These are phyloP conservation scores for Zhuqinia jingwanae DNA, from an alignment of 2,888 invertebrate genomes.

Conservation along the genomic window DNA sequence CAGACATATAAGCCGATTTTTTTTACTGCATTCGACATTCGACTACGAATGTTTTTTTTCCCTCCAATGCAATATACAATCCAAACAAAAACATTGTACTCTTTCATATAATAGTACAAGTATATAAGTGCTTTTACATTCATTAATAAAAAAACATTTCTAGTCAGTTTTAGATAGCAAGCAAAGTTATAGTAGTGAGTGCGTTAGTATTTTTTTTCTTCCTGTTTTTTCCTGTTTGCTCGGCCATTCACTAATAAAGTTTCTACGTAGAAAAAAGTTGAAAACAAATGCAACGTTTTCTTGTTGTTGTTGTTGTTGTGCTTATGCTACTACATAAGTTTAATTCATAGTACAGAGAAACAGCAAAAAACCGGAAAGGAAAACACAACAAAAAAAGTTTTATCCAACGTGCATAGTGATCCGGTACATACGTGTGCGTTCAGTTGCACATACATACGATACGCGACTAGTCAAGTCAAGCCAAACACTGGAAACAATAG, in stretches of 20 bases:
- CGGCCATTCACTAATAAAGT: not conserved
- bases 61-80: not conserved
- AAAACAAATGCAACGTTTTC: not conserved
- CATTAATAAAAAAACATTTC: constrained; percentile 12
- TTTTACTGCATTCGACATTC: not conserved
- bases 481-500: too few species aligned
- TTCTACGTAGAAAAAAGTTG: not conserved
- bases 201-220: not conserved
- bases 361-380: too few species aligned
- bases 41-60: not conserved
- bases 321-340: not conserved
- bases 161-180: not conserved
- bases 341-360: not conserved
- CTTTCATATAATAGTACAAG: not conserved
- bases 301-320: not conserved
- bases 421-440: too few species aligned
- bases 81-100: not conserved
- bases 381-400: too few species aligned
- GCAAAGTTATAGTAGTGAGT: too few species aligned
- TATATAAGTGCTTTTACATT: constrained; percentile 4
- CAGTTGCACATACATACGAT: too few species aligned
- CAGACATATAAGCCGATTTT: not conserved
- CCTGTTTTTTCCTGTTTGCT: not conserved
- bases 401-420: too few species aligned
- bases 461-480: too few species aligned